A percentile compares a stretch with the other conserved stretches of the same genome.
These are phyloP conservation scores for Holacanthus passer DNA, from an alignment of 2,113 vertebrate species.

Conservation along the genomic window DNA sequence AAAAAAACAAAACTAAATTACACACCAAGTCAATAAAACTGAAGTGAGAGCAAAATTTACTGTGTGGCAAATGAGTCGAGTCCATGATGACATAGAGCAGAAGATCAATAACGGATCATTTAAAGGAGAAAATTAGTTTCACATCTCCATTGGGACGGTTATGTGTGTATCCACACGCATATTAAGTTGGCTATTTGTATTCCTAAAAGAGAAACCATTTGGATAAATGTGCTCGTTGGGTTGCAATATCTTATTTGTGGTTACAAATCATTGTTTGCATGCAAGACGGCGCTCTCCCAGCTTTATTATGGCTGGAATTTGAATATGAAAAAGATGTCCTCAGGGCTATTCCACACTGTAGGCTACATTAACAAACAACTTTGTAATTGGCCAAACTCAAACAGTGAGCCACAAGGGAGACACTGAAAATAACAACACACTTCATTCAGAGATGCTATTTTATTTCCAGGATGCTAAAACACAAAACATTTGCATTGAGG, in stretches of 20 bases:
- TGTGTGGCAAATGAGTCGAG: constrained; percentile 25
- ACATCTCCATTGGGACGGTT: constrained; percentile 30
- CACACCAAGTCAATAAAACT: constrained; percentile 36
- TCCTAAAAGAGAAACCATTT: constrained; percentile 57
- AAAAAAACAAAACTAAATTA: constrained; percentile 20
- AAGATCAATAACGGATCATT: constrained; percentile 50
- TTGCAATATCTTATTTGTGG: constrained; percentile 58
- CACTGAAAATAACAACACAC: constrained; percentile 38
- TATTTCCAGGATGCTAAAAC: neutral
- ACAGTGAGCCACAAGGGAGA: constrained; percentile 52
- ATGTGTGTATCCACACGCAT: constrained; percentile 13
- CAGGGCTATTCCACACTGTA: constrained; percentile 52
- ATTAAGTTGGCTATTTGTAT: constrained; percentile 49
- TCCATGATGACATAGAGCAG: constrained; percentile 37
- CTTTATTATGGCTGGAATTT: constrained; percentile 63
- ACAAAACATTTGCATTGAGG: constrained; percentile 3
- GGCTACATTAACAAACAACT: constrained; percentile 68
- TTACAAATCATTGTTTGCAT: constrained; percentile 63
- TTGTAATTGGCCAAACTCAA: constrained; percentile 63
- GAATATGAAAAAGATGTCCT: constrained; percentile 72
- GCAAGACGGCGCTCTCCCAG: constrained; percentile 21
- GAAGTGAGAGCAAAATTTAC: neutral
- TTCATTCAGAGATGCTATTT: constrained; percentile 17
- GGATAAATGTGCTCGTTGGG: constrained; percentile 43
- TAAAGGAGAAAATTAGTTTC: constrained; percentile 45